Conservation (phyloP, 2,797 vertebrate genomes). For the Denticeps clupeoides region DNA sequence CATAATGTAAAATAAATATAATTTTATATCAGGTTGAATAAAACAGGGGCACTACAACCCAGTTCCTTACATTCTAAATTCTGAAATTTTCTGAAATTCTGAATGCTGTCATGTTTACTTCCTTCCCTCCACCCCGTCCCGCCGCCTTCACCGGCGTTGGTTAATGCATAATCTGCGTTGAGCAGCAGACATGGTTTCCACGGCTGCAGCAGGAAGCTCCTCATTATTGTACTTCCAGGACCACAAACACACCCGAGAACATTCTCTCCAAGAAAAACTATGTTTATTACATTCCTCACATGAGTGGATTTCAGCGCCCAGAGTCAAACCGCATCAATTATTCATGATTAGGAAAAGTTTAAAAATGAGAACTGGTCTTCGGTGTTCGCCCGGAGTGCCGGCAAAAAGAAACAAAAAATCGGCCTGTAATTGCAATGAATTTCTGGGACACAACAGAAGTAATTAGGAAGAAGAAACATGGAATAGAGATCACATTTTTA, state of each 20-base stretch:
- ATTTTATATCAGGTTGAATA: too few species aligned
- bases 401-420: slow-evolving; percentile 15
- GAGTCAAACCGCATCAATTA: slow-evolving; percentile 34
- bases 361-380: slow-evolving; percentile 21
- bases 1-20: too few species aligned
- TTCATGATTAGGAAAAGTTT: slow-evolving; percentile 21
- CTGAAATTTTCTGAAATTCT: too few species aligned
- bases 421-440: slow-evolving; percentile 21
- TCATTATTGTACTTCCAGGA: slow-evolving; percentile 32
- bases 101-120: too few species aligned
- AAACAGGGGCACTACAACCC: too few species aligned
- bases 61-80: too few species aligned
- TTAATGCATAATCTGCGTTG: slow-evolving; percentile 32
- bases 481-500: neutral
- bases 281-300: slow-evolving; percentile 43
- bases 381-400: slow-evolving; percentile 27
- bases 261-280: slow-evolving; percentile 39
- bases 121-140: too few species aligned
- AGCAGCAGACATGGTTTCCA: slow-evolving; percentile 37
- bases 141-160: too few species aligned
- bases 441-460: slow-evolving; percentile 8
- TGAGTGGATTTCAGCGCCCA: slow-evolving; percentile 29
- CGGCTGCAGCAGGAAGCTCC: slow-evolving; percentile 37
- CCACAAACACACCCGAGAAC: slow-evolving; percentile 41
- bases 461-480: slow-evolving; percentile 14